A percentile compares a stretch with the other conserved stretches of the same genome.
Conservation (phyloP, 2,113 vertebrate species). For the Sceloporus undulatus region DNA sequence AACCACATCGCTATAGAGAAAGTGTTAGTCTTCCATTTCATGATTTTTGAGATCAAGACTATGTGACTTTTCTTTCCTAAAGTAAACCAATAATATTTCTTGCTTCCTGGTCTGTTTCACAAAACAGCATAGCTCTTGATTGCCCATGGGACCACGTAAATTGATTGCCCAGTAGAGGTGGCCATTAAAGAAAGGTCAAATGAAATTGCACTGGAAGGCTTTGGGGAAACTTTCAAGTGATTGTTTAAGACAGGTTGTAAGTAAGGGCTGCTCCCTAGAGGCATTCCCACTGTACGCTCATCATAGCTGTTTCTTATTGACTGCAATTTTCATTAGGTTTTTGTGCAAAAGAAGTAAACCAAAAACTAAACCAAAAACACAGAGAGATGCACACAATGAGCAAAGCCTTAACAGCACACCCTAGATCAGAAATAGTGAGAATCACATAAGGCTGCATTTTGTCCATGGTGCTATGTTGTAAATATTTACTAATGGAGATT, state of each 20-base stretch:
- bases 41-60: neutral
- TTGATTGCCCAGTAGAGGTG: conserved; percentile 16
- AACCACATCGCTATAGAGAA: conserved; percentile 40
- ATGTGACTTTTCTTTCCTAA: neutral
- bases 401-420: neutral
- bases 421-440: conserved; percentile 48
- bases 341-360: neutral
- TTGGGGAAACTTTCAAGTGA: neutral
- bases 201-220: neutral
- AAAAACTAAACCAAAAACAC: neutral
- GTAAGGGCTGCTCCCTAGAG: conserved; percentile 11
- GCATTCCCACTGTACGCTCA: neutral
- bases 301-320: neutral
- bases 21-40: neutral
- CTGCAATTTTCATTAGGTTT: conserved; percentile 15
- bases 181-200: neutral
- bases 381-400: conserved; percentile 7
- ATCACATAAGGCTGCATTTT: conserved; percentile 46
- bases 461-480: conserved; percentile 50
- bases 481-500: conserved; percentile 57
- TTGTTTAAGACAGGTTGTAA: conserved; percentile 23
- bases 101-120: neutral
- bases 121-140: rapidly evolving
- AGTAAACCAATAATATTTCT: neutral
- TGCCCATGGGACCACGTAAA: conserved; percentile 22